Conservation (phyloP, 2,888 invertebrate genomes). For the Eristalis tenax region DNA sequence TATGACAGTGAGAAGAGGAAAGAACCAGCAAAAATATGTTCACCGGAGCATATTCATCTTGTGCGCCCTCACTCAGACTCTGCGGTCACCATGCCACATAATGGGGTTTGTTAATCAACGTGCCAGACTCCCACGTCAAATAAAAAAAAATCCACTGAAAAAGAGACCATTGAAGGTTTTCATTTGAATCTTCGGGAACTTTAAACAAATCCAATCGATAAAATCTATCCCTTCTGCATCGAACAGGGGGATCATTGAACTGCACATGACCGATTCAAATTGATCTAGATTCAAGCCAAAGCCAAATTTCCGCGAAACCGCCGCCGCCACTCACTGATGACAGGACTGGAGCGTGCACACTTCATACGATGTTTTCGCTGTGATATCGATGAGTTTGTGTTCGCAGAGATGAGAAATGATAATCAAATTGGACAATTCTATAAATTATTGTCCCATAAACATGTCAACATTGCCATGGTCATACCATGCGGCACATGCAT, state of each 20-base stretch:
- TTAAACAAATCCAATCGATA: background rate
- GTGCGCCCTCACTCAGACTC: conserved; percentile 27
- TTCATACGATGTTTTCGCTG: background rate
- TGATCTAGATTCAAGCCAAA: background rate
- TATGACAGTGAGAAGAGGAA: conserved; percentile 20
- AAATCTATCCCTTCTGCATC: background rate
- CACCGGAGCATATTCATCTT: conserved; percentile 28
- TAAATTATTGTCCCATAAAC: conserved; percentile 56
- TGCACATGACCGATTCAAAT: background rate
- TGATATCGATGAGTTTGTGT: conserved; percentile 5
- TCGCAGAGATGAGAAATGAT: conserved; percentile 4
- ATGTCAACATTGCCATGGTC: conserved; percentile 65
- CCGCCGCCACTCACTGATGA: background rate
- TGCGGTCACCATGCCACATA: conserved; percentile 33
- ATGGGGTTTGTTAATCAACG: conserved; percentile 31
- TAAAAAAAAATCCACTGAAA: background rate
- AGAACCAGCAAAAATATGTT: background rate
- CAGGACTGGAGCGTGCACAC: background rate
- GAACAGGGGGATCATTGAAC: background rate
- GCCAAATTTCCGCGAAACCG: background rate
- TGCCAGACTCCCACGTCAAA: conserved; percentile 15
- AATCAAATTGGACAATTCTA: conserved; percentile 49
- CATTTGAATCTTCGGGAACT: background rate
- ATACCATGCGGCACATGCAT: conserved; percentile 47
- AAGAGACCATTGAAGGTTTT: no score